Conservation (phyloP, 2,113 vertebrate genomes). For the Illadopsis cleaveri region DNA sequence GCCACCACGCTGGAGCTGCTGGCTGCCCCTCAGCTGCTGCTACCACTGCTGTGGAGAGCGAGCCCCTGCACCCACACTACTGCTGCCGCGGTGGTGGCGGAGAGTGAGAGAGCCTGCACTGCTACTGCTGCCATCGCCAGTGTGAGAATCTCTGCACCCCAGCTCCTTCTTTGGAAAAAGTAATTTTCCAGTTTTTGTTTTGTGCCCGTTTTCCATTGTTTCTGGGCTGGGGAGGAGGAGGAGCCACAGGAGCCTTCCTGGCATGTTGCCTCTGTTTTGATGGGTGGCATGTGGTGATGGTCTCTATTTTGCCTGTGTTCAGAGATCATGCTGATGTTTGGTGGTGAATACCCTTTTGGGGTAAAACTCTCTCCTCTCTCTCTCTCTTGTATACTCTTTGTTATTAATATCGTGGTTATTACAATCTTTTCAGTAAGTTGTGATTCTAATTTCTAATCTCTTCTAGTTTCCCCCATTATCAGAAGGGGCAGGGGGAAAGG, state of each 20-base stretch:
- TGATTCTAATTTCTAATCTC: not conserved
- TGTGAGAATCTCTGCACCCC: not conserved
- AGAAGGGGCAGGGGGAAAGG: not conserved
- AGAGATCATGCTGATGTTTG: accelerated
- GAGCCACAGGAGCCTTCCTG: not conserved
- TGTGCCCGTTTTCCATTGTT: not conserved
- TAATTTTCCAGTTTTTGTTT: not conserved
- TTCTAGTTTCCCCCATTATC: not conserved
- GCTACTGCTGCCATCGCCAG: not conserved
- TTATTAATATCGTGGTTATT: not conserved
- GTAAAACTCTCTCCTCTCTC: not conserved
- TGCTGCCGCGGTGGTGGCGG: accelerated
- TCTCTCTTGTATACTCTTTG: not conserved
- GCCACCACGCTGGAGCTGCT: no score
- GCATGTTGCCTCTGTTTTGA: not conserved
- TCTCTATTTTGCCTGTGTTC: not conserved
- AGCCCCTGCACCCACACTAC: not conserved
- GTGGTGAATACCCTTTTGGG: not conserved
- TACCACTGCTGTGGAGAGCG: not conserved
- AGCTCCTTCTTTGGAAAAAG: not conserved
- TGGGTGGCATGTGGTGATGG: not conserved
- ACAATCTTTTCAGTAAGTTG: not conserved
- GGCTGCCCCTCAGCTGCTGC: not conserved
- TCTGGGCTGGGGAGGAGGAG: not conserved
- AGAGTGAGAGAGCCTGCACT: not conserved